phyloP scores from a whole-genome alignment of 2,797 vertebrate genomes.

The Sarcophilus harrisii region DNA sequence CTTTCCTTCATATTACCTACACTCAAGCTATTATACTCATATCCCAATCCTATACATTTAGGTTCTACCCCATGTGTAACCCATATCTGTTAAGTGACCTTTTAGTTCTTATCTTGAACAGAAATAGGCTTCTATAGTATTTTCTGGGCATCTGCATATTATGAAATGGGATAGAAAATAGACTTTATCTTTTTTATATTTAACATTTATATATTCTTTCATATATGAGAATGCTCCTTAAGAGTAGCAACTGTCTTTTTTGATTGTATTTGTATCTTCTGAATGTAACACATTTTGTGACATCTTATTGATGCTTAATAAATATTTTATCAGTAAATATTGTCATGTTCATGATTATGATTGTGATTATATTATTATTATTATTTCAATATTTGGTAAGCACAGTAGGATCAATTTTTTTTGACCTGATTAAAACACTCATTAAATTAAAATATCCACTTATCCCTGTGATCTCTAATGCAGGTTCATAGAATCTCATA shows the following conservation, averaged over 20 bases:
- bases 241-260: not conserved
- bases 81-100: not conserved
- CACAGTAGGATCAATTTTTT: no score
- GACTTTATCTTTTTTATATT: not conserved
- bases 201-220: not conserved
- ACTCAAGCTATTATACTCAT: not conserved
- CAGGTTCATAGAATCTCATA: no score
- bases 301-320: no score
- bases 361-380: no score
- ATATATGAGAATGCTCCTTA: not conserved
- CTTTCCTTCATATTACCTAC: not conserved
- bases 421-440: no score
- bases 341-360: no score
- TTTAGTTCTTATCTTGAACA: not conserved
- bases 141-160: not conserved
- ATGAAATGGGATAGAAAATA: not conserved
- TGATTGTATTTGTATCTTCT: not conserved
- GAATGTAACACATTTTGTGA: no score
- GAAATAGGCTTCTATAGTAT: not conserved
- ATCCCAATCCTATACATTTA: not conserved
- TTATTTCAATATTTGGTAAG: no score
- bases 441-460: no score
- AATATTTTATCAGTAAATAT: no score
- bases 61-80: not conserved
- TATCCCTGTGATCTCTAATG: no score